These are phyloP conservation scores for Apodemus speciosus DNA, from an alignment of 2,113 vertebrate species.

Conservation along the genomic window DNA sequence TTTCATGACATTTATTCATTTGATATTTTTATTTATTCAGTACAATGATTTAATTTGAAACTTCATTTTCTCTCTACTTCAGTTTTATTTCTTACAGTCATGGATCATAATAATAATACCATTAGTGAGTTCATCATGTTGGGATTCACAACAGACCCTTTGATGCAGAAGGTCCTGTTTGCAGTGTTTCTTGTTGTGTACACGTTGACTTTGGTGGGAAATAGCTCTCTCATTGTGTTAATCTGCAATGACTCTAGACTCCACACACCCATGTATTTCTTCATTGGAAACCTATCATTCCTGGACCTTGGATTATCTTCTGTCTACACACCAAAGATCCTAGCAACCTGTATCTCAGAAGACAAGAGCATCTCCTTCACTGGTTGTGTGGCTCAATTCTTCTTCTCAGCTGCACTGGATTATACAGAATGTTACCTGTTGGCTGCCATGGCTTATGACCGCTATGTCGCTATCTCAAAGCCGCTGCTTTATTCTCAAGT, in stretches of 20 bases:
- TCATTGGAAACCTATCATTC: slow-evolving; percentile 28
- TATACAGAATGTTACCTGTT: background rate
- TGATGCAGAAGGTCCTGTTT: slow-evolving; percentile 18
- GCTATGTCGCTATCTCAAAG: background rate
- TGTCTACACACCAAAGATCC: background rate
- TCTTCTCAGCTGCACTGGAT: slow-evolving; percentile 10
- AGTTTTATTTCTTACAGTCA: background rate
- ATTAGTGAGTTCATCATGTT: slow-evolving; percentile 43
- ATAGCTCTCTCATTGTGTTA: background rate
- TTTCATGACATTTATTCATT: too few relatives aligned
- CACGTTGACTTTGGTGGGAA: background rate
- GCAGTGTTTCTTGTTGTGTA: slow-evolving; percentile 19
- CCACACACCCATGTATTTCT: slow-evolving; percentile 53
- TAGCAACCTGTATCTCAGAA: background rate
- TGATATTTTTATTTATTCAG: background rate
- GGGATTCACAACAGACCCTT: slow-evolving; percentile 30
- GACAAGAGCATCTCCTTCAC: slow-evolving; percentile 3
- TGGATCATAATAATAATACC: slow-evolving; percentile 10
- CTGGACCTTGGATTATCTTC: background rate
- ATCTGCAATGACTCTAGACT: slow-evolving; percentile 14
- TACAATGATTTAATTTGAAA: background rate
- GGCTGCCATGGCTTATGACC: slow-evolving; percentile 6
- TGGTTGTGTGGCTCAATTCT: slow-evolving; percentile 18
- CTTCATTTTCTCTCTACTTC: background rate
- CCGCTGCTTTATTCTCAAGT: background rate